These are phyloP conservation scores for Dyspetes luteomarginatus DNA, from an alignment of 2,888 invertebrate species.

Conservation along the genomic window DNA sequence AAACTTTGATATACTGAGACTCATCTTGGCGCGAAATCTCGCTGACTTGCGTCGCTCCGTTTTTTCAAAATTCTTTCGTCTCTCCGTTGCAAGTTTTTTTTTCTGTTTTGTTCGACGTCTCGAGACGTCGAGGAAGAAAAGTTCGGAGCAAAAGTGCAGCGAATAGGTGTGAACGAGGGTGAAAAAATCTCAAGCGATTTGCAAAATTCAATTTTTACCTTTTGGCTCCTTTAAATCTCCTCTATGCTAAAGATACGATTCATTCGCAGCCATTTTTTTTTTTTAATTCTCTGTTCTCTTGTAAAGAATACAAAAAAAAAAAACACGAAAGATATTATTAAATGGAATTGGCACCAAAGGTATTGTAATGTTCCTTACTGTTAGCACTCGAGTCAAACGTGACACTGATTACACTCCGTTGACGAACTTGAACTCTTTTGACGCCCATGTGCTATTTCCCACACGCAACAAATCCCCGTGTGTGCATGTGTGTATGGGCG, in stretches of 20 bases:
- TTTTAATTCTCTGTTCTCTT: not conserved
- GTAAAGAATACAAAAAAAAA: not conserved
- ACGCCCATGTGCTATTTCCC: slow-evolving; percentile 64
- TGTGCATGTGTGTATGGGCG: not conserved
- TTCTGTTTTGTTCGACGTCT: not conserved
- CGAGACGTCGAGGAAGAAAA: not conserved
- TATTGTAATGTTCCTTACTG: not conserved
- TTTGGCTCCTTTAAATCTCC: not conserved
- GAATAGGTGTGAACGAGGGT: not conserved
- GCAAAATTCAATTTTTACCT: not conserved
- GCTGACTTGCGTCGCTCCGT: slow-evolving; percentile 48
- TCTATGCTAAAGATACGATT: slow-evolving; percentile 2
- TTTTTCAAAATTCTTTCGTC: too few relatives aligned
- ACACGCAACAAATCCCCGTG: not conserved
- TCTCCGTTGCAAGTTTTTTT: not conserved
- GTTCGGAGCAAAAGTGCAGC: not conserved
- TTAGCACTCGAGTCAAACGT: slow-evolving; percentile 14
- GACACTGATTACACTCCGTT: slow-evolving; percentile 25
- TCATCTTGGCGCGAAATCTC: slow-evolving; percentile 75
- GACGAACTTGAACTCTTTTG: slow-evolving; percentile 46
- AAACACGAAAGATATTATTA: not conserved
- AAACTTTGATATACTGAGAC: slow-evolving; percentile 80
- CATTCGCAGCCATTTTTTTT: slow-evolving; percentile 53
- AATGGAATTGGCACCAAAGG: not conserved
- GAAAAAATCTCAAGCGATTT: not conserved